Percentiles rank a stretch among this genome's conserved stretches.
These are phyloP conservation scores for Paracentrotus lividus DNA, from an alignment of 53 echinoderm and acorn worm species.

Conservation along the genomic window DNA sequence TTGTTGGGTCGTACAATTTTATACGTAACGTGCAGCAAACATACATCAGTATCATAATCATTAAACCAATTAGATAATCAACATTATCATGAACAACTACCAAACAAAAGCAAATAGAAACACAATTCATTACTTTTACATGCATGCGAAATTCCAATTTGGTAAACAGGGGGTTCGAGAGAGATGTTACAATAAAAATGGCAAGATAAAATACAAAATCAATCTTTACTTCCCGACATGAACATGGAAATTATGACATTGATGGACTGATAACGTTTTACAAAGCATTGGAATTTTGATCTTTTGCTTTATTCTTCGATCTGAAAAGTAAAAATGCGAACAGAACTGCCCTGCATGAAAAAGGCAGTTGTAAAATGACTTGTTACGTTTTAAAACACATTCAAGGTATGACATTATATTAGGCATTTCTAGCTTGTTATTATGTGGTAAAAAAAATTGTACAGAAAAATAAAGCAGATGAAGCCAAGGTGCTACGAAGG, in stretches of 20 bases:
- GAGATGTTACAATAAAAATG: constrained; percentile 41
- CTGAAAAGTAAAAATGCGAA: constrained; percentile 10
- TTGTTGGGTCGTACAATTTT: too few relatives aligned
- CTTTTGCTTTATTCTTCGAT: background rate
- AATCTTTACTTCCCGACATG: background rate
- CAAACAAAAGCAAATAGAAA: background rate
- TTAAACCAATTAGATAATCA: background rate
- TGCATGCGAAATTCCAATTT: background rate
- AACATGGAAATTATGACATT: background rate
- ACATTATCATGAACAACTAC: background rate
- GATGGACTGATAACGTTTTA: background rate
- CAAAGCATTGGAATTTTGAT: constrained; percentile 1
- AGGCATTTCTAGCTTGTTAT: background rate
- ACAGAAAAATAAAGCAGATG: too few relatives aligned
- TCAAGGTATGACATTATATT: background rate
- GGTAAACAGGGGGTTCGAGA: background rate
- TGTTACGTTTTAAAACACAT: background rate
- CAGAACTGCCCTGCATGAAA: background rate
- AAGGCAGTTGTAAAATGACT: background rate
- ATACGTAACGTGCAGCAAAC: background rate
- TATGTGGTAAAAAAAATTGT: too few relatives aligned
- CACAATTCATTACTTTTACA: background rate
- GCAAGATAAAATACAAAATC: constrained; percentile 31
- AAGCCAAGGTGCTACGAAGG: too few relatives aligned
- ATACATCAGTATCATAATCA: background rate